phyloP scores from a whole-genome alignment of 1,140 invertebrate genomes.

The Megathymus violae region DNA sequence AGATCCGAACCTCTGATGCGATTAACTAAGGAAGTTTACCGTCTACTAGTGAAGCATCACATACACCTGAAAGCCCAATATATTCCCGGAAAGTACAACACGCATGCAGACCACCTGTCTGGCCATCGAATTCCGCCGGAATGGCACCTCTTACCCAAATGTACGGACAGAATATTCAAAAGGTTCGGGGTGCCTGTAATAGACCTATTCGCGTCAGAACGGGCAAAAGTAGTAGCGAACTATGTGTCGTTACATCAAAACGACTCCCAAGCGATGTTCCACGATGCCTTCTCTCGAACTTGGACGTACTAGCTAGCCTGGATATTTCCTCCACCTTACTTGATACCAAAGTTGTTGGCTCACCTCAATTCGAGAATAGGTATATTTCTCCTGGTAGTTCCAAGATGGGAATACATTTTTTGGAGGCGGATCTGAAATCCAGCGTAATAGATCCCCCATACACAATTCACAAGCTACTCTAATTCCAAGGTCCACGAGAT shows the following conservation, averaged over 20 bases:
- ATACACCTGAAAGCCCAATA: no score
- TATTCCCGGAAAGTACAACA: no score
- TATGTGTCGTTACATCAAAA: conserved; percentile 31
- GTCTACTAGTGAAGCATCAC: no score
- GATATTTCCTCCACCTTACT: conserved; percentile 37
- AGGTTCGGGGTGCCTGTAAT: conserved; percentile 21
- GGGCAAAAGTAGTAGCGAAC: conserved; percentile 22
- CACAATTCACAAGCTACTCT: conserved; percentile 25
- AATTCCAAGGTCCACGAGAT: conserved; percentile 34
- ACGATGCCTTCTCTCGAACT: conserved; percentile 31
- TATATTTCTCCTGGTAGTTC: conserved; percentile 32
- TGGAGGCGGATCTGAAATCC: conserved; percentile 20
- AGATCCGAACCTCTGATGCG: no score
- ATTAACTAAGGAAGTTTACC: no score
- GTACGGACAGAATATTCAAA: conserved; percentile 21
- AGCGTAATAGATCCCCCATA: neutral
- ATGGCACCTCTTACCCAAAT: no score
- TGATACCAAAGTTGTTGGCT: conserved; percentile 28
- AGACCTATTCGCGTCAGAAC: conserved; percentile 31
- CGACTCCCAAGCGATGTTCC: conserved; percentile 26
- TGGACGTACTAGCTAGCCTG: conserved; percentile 32
- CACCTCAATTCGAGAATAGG: conserved; percentile 35
- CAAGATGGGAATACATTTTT: conserved; percentile 37
- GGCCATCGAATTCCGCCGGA: no score
- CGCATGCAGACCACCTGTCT: no score